These are phyloP conservation scores for Vulpes lagopus DNA, from an alignment of 2,113 vertebrate genomes.

Conservation along the genomic window DNA sequence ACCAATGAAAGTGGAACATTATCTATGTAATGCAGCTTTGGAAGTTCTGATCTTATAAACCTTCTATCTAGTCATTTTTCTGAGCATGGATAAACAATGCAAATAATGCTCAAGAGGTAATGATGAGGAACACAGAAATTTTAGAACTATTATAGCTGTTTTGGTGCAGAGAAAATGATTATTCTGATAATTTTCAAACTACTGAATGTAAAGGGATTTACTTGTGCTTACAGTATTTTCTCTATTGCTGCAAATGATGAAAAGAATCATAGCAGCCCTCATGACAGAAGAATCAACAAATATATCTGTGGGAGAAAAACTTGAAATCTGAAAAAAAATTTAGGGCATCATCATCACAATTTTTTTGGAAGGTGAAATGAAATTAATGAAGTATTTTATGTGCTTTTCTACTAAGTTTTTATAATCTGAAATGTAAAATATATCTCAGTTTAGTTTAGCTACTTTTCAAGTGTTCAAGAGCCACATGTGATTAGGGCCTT, in stretches of 20 bases:
- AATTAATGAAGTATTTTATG: neutral
- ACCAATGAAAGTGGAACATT: neutral
- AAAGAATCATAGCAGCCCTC: neutral
- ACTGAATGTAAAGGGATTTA: neutral
- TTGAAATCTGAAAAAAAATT: neutral
- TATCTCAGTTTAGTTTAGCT: neutral
- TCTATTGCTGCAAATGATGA: neutral
- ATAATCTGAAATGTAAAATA: neutral
- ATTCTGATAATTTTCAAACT: constrained; percentile 13
- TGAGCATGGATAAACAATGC: neutral
- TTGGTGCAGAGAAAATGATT: neutral
- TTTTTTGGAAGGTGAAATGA: neutral
- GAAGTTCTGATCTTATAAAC: neutral
- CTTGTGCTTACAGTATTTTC: neutral
- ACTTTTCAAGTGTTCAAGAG: neutral
- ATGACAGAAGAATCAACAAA: neutral
- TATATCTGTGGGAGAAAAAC: neutral
- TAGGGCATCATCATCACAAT: neutral
- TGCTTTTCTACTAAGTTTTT: neutral
- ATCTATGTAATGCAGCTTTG: neutral
- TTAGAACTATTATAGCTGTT: neutral
- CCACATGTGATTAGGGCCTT: neutral
- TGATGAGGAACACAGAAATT: neutral
- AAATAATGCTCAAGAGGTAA: neutral
- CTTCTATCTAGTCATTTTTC: neutral